Percentiles rank a stretch among this genome's conserved stretches.
These are phyloP conservation scores for Serilophus lunatus DNA, from an alignment of 2,113 vertebrate genomes.

Conservation along the genomic window DNA sequence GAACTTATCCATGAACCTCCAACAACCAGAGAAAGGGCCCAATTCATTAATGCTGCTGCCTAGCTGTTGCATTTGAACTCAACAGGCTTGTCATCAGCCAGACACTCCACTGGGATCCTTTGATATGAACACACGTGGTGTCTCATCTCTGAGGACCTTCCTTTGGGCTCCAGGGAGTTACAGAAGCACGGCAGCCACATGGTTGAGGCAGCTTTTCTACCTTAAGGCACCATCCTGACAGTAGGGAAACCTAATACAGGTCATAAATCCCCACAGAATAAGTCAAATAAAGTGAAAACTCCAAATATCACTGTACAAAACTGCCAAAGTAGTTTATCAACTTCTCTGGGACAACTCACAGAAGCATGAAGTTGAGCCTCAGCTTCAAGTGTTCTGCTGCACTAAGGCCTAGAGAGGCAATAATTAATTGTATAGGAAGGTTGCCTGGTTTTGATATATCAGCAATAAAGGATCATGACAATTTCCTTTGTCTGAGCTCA, in stretches of 20 bases:
- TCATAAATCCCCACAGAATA: background rate
- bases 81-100: background rate
- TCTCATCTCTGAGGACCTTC: background rate
- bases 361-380: background rate
- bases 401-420: background rate
- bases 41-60: background rate
- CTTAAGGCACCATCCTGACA: background rate
- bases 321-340: background rate
- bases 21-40: background rate
- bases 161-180: background rate
- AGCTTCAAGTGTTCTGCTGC: background rate
- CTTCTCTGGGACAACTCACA: background rate
- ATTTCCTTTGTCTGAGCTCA: background rate
- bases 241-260: background rate
- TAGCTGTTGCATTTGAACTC: background rate
- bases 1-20: background rate
- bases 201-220: background rate
- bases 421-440: background rate
- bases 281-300: background rate
- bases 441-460: background rate
- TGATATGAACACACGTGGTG: rapidly evolving
- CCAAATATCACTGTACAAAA: background rate
- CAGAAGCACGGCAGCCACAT: background rate
- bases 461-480: background rate
- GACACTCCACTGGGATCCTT: background rate